Base-by-base conservation (phyloP, 2,888 invertebrate genomes). In the Seira ritae region DNA sequence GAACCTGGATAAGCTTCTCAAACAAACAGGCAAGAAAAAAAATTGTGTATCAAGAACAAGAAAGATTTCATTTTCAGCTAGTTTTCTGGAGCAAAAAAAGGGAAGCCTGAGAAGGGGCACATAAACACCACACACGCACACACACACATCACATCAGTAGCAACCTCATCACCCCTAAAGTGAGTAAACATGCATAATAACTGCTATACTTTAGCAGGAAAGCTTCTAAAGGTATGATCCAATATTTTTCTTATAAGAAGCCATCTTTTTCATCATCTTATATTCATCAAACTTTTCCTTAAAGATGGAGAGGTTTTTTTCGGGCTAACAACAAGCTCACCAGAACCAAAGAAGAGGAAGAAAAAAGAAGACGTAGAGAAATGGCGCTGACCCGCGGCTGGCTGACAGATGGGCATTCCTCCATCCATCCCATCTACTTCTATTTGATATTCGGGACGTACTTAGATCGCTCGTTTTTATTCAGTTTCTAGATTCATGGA, bases 361-460 rank as follows among this genome's bases (percentile, higher is more conserved):
- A 66, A 68, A 24, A 46, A 68, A 76, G 20, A 77, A 68, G 55
- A 62, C 37, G 22, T 19, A 78, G 74, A 75, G 70, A 75, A 75
- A 75, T 70, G 70, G 70, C 62, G 69, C 68, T 74, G 81, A 66
- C 74, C 66, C 55, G 79, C 68, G 79, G 76, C 70, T 84, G 80
- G 75, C 79, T 80, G 84, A 79, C 84, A 84, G 84, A 84, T 84
- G 84, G 84, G 84, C 79, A 84, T 78, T 84, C 79, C 80, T 71
- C 55, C 62, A 74, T 78, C 75, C 77, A 78, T 78, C 77, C 77
- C 42, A 70, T 70, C 42, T 42, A 62, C 69, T 65, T 70, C 69
- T 19, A 66, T 60, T 23, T 66, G 17, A 70, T 68, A 15, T 75
- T 19, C 60, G 65, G 20, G 3, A 15, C 55, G 17, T 55, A 55